phyloP scores from a whole-genome alignment of 2,888 invertebrate genomes.

The Hyposoter didymator region DNA sequence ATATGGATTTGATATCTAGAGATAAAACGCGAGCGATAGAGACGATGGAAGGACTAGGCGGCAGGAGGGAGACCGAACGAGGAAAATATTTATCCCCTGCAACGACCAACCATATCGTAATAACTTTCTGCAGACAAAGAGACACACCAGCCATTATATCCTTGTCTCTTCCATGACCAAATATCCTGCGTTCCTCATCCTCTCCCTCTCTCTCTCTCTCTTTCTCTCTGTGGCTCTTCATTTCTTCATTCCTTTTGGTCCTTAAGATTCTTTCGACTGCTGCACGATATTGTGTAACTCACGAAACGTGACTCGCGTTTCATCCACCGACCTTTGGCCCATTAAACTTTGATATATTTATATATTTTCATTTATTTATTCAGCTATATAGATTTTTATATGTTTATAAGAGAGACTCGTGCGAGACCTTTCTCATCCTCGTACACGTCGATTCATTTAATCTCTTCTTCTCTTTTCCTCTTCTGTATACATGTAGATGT shows the following conservation, averaged over 20 bases:
- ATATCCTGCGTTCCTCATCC: not conserved
- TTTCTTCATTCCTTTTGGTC: conserved; percentile 5
- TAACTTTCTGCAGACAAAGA: conserved; percentile 62
- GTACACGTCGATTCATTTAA: conserved; percentile 42
- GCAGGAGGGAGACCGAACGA: conserved; percentile 20
- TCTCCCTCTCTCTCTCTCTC: conserved; percentile 6
- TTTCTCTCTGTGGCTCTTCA: not conserved
- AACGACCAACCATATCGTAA: conserved; percentile 58
- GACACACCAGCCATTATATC: conserved; percentile 59
- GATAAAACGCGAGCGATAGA: no score
- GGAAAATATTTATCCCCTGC: conserved; percentile 35
- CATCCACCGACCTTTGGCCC: conserved; percentile 20
- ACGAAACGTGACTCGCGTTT: conserved; percentile 59
- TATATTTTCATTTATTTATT: not conserved
- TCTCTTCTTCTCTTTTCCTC: conserved; percentile 1
- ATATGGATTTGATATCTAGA: conserved; percentile 28
- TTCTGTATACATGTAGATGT: not conserved
- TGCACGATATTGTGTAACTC: conserved; percentile 54
- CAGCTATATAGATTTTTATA: conserved; percentile 12
- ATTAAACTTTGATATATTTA: not conserved
- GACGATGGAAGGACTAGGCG: no score
- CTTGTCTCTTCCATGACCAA: conserved; percentile 37
- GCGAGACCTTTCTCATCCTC: conserved; percentile 49
- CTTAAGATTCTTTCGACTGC: conserved; percentile 38
- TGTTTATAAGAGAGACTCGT: conserved; percentile 24